Evolutionary conservation across 2,888 invertebrate genomes (phyloP).

Genomic region (Drosophila melanosoma): DNA sequence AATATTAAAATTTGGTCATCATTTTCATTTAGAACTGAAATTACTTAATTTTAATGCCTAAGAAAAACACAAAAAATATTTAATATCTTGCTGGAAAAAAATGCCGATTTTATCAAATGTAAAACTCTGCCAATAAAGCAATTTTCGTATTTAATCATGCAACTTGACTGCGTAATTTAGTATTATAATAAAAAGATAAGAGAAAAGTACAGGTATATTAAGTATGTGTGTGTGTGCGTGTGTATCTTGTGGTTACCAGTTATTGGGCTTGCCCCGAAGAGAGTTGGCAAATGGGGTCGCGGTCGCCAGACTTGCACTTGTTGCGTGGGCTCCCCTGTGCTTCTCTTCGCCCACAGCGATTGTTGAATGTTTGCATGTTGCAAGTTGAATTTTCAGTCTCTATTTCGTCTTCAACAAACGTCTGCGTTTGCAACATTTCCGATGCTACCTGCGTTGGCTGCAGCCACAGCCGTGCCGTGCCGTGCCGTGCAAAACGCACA

Average conservation of each 20-base stretch:
- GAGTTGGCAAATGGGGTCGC: slow-evolving; percentile 45
- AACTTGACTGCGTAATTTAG: slow-evolving; percentile 9
- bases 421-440: slow-evolving; percentile 48
- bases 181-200: slow-evolving; percentile 20
- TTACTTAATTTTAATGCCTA: background rate
- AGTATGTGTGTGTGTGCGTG: background rate
- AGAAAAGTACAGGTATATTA: slow-evolving; percentile 30
- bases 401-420: slow-evolving; percentile 37
- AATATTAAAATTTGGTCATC: background rate
- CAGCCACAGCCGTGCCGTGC: slow-evolving; percentile 44
- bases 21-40: too few relatives aligned
- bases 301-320: slow-evolving; percentile 55
- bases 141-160: slow-evolving; percentile 39
- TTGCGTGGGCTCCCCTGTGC: slow-evolving; percentile 62
- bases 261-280: slow-evolving; percentile 24
- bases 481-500: slow-evolving; percentile 65
- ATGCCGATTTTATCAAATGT: slow-evolving; percentile 8
- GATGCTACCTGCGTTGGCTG: slow-evolving; percentile 30
- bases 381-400: slow-evolving; percentile 10
- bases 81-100: background rate
- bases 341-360: slow-evolving; percentile 48
- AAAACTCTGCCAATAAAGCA: slow-evolving; percentile 37
- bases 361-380: slow-evolving; percentile 1
- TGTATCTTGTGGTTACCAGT: slow-evolving; percentile 38
- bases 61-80: background rate